Base-by-base conservation (phyloP, 2,113 vertebrate species). In the Oncorhynchus nerka region DNA sequence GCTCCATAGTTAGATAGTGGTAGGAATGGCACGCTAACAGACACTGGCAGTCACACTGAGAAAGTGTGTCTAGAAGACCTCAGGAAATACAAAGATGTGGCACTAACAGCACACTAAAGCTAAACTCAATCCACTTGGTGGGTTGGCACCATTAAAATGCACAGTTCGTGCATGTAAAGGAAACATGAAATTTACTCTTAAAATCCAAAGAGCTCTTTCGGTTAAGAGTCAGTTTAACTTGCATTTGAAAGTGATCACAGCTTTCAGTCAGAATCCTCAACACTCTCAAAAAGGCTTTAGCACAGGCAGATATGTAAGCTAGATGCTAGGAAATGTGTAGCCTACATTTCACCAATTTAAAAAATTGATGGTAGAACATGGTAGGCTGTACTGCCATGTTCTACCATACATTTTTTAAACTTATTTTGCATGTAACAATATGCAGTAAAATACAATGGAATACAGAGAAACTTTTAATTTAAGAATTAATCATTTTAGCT, bases 81-180 rank as follows among this genome's bases (percentile, higher is more conserved):
- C 12, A 75, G 75, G 71, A 20, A 65, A 67, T 64, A 75, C 66
- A 80, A 66, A 80, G 68, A 57, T 51, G 45, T 48, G 4, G 32
- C 26, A 5, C 48, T 70, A 76, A 74, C 7, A 26, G 30, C 19
- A 30, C 28, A 11, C 34, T 13, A 8, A 22, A 30, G n/a, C 59
- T 67, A 66, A 67, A 20, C 34, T 49, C 73, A 67, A 66, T 67
- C 39, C 15, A n/a, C 59, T 32, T 69, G 20, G 74, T 20, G 20
- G 48, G n/a, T 16, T 62, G 32, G 39, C 0, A 2, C 22, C 24
- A 51, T 79, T 51, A 74, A 79, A 70, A 34, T 19, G 34, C 16
- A 39, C 8, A 57, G 55, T 70, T 79, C 34, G 8, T 15, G 49
- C 3, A 68, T 45, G 8, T 34, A 26, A 9, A 32, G 66, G 68